Percentiles rank a stretch among this genome's conserved stretches.
These are phyloP conservation scores for Drosophila anceps DNA, from an alignment of 2,888 invertebrate genomes.

Conservation along the genomic window DNA sequence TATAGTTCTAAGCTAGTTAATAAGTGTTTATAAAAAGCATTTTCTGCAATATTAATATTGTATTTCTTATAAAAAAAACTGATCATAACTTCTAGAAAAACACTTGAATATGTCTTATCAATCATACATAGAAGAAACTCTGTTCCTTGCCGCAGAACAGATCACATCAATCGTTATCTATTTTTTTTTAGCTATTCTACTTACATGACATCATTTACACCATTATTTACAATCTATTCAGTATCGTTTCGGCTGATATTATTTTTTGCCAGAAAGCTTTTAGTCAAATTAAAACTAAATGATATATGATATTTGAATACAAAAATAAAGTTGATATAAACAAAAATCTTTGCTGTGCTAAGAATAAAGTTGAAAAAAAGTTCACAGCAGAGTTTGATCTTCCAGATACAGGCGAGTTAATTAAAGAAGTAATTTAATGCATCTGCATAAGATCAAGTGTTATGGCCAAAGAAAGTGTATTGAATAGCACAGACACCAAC, in stretches of 20 bases:
- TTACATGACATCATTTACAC: not conserved
- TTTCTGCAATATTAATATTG: no score
- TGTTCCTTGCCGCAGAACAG: not conserved
- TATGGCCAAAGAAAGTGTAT: constrained; percentile 32
- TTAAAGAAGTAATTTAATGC: not conserved
- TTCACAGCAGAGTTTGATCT: not conserved
- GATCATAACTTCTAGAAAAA: not conserved
- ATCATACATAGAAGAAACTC: not conserved
- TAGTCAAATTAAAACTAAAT: not conserved
- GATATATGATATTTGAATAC: no score
- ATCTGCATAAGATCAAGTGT: not conserved
- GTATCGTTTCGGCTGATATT: not conserved
- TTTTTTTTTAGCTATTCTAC: not conserved
- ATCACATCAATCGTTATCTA: not conserved
- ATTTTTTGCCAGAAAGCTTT: not conserved
- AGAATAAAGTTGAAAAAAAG: not conserved
- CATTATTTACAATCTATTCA: not conserved
- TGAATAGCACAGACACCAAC: constrained; percentile 41
- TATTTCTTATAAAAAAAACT: no score
- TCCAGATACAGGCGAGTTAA: no score
- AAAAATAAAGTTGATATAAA: not conserved
- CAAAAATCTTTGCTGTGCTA: no score
- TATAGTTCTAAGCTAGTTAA: no score
- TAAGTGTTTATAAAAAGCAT: no score
- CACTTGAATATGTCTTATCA: not conserved